Conservation (phyloP, 2,797 vertebrate genomes). For the Trichosurus vulpecula region DNA sequence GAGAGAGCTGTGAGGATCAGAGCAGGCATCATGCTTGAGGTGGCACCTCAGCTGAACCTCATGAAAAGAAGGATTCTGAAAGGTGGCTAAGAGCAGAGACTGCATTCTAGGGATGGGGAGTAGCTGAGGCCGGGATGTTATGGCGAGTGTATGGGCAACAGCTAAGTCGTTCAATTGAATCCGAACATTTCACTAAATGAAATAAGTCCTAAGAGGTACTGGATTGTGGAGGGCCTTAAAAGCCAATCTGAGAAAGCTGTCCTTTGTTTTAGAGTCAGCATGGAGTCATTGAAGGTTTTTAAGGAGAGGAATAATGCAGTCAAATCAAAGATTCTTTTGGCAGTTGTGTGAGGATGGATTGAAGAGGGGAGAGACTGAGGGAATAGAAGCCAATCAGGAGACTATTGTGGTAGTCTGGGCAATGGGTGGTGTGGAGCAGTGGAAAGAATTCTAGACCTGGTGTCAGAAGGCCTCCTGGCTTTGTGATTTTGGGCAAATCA, state of each 20-base stretch:
- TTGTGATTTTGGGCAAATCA: constrained; percentile 14
- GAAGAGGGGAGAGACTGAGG: not conserved
- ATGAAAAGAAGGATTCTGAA: not conserved
- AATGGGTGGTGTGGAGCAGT: not conserved
- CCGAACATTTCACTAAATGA: not conserved
- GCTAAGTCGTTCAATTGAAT: not conserved
- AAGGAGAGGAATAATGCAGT: not conserved
- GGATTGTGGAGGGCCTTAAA: not conserved
- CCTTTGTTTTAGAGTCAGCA: not conserved
- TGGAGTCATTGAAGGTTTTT: not conserved
- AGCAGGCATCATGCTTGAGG: not conserved
- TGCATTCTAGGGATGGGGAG: not conserved
- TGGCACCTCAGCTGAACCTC: not conserved
- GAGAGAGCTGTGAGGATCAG: not conserved
- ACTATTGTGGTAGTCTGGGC: not conserved
- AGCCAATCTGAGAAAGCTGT: not conserved
- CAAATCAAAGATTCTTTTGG: not conserved
- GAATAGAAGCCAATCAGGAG: not conserved
- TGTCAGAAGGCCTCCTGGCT: not conserved
- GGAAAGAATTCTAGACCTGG: not conserved
- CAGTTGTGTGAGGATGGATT: not conserved
- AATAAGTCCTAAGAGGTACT: not conserved
- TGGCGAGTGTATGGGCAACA: not conserved
- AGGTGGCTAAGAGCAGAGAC: not conserved
- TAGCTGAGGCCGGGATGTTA: not conserved